Evolutionary conservation across 2,797 vertebrate genomes (phyloP).

Genomic region (Acipenser oxyrinchus): DNA sequence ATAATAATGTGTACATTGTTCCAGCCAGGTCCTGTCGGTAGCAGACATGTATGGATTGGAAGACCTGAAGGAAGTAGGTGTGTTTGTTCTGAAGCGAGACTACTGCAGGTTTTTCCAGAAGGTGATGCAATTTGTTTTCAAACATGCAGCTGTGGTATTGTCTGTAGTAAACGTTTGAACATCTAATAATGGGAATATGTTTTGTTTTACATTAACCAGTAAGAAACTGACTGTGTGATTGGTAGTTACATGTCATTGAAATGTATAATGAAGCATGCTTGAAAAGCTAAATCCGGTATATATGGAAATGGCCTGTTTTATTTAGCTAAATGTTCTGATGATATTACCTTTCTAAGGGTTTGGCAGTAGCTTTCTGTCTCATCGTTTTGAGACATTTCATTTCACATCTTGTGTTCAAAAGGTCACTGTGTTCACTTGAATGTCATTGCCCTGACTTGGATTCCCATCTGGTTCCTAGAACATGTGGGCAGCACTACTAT

Average conservation of each 20-base stretch:
- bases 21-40: constrained; percentile 76
- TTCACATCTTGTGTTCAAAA: not conserved
- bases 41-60: constrained; percentile 92
- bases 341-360: no score
- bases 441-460: constrained; percentile 1
- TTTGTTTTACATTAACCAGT: no score
- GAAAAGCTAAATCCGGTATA: no score
- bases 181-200: no score
- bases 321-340: no score
- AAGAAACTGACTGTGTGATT: no score
- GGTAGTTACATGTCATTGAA: no score
- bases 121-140: constrained; percentile 47
- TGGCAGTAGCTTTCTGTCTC: no score
- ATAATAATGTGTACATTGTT: constrained; percentile 10
- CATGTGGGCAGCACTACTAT: not conserved
- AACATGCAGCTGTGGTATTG: no score
- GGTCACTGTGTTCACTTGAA: not conserved
- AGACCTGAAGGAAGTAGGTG: constrained; percentile 79
- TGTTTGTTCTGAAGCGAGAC: constrained; percentile 82
- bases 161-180: no score
- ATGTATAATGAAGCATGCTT: no score
- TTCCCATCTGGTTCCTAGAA: not conserved
- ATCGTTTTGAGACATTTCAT: not conserved
- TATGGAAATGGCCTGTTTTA: no score
- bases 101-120: constrained; percentile 84